Evolutionary conservation across 2,888 invertebrate species (phyloP), one percentile per base, ranked within the genome.

Genomic region (Pardosa pseudoannulata): DNA sequence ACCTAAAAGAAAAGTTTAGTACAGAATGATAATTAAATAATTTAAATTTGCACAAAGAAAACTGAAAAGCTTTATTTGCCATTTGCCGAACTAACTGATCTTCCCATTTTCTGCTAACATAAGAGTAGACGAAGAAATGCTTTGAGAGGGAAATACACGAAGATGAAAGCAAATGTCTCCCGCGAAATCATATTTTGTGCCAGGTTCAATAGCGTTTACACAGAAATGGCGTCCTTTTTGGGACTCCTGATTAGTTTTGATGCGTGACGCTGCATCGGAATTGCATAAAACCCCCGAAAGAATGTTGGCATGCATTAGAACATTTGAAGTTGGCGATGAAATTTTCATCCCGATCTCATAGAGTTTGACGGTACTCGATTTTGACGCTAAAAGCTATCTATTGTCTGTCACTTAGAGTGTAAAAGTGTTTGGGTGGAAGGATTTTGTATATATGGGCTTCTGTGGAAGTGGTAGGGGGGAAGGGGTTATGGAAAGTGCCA

Each of bases 141-240:
- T 46, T 56, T 19, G 23, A 56, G 19, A 23, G 56, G 5, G 23
- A 23, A 56, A 56, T 56, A 56, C 56, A n/a, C n/a, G n/a, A n/a
- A n/a, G n/a, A n/a, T n/a, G 3, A 23, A 19, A 6, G 2, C 1
- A 23, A 3, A 23, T 56, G n/a, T 56, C 56, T 56, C 56, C 23
- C 6, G 1, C 56, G 16, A 23, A 56, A 56, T 56, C 56, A 56
- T 56, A 56, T 56, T 56, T 56, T 56, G 56, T 56, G n/a, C n/a
- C 56, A 56, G 56, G 56, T 56, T 56, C 56, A 56, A 19, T 56
- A 56, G 56, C 56, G n/a, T 56, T 56, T n/a, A n/a, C n/a, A n/a
- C 56, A 1, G 5, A 16, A 56, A 23, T 3, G 1, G 56, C 19
- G 1, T 56, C 56, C 23, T 56, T 56, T 56, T n/a, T n/a, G n/a